Evolutionary conservation across 2,888 invertebrate genomes (phyloP), one percentile per base, ranked within the genome.

Genomic region (Sialis fuliginosa): DNA sequence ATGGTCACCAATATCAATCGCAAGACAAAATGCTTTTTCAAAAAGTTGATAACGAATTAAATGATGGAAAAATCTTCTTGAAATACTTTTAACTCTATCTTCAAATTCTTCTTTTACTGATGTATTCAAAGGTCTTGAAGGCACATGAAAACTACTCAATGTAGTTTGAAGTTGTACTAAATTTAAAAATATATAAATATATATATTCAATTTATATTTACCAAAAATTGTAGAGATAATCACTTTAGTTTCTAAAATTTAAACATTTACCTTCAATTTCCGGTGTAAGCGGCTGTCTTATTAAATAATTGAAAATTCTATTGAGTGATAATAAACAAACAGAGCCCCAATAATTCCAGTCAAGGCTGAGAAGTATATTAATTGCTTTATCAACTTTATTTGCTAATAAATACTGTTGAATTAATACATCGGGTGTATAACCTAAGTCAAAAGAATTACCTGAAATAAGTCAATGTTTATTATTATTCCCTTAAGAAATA

Each of bases 61-160:
- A 58, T 85, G 85, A 60, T 91, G 88, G 60, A 89, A 91, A 68
- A 88, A 90, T 54, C 87, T 72, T 54, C 92, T 70, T 0, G 91
- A 90, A 37, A 93, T 69, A 60, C 87, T 83, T 54, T 81, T 77
- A 6, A 91, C 74, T 60, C 84, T 74, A 60, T 79, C 81, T 39
- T 83, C 80, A 62, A 80, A 89, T 60, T 81, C 79, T 52, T 79
- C 74, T 55, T 80, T 75, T 1, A 79, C 72, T 10, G 79, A 74
- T 51, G 77, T 74, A 47, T 79, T 79, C 41, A 82, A 66, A 1
- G 79, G 71, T 41, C 76, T 69, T 31, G 75, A 70, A 8, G 88
- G 80, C 34, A 76, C 74, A 57, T 86, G 80, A 65, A 81, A 92
- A 50, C 83, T 79, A 34, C 88, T 89, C 22, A 93, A 64, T 7